These are phyloP conservation scores for Crematogaster levior DNA, from an alignment of 2,888 invertebrate species.

Conservation along the genomic window DNA sequence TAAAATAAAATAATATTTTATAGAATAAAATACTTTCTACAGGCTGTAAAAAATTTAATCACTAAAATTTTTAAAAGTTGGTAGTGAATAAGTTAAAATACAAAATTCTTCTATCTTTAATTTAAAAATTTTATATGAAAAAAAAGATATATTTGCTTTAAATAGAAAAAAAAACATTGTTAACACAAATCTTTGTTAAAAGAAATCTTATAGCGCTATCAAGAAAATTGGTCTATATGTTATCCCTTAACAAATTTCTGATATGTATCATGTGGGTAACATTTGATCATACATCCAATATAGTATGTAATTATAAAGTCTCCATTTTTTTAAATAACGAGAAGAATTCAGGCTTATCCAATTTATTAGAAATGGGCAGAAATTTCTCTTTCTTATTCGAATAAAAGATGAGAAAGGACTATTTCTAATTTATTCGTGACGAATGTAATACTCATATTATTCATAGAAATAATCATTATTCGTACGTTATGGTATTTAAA, in stretches of 20 bases:
- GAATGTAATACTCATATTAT: constrained; percentile 16
- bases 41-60: too few species aligned
- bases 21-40: too few species aligned
- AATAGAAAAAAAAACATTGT: background rate
- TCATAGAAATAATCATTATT: background rate
- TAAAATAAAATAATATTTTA: too few species aligned
- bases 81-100: too few species aligned
- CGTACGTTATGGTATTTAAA: background rate
- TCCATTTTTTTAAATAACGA: background rate
- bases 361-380: background rate
- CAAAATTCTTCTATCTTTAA: constrained; percentile 43
- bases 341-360: background rate
- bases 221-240: background rate
- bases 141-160: background rate
- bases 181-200: constrained; percentile 3
- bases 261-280: background rate
- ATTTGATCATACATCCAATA: too few species aligned
- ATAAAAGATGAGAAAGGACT: background rate
- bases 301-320: constrained; percentile 9
- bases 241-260: background rate
- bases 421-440: background rate
- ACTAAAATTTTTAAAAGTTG: too few species aligned
- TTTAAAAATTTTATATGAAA: constrained; percentile 47
- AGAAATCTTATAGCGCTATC: background rate
- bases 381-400: background rate